These are phyloP conservation scores for Nymphalis io DNA, from an alignment of 1,140 invertebrate genomes.

Conservation along the genomic window DNA sequence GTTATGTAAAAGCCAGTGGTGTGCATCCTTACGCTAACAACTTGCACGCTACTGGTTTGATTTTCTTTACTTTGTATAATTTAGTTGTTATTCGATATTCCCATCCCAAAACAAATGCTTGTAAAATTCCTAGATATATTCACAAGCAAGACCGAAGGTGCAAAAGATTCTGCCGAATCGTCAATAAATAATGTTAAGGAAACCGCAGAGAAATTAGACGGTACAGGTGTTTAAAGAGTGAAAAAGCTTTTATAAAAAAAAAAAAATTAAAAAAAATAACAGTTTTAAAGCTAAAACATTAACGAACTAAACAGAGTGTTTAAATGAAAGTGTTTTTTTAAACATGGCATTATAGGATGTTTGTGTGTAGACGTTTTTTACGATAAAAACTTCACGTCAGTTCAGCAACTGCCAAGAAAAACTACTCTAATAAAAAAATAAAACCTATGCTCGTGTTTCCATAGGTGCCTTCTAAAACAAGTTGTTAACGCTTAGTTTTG, in stretches of 20 bases:
- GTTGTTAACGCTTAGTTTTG: too few species aligned
- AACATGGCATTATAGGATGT: too few species aligned
- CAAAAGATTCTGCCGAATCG: slow-evolving; percentile 30
- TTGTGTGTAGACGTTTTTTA: too few species aligned
- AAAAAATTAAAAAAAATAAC: neutral
- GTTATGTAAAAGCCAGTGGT: neutral
- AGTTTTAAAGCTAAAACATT: neutral
- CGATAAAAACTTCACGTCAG: too few species aligned
- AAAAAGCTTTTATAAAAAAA: slow-evolving; percentile 14
- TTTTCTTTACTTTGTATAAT: neutral
- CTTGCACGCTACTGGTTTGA: too few species aligned
- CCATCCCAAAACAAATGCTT: neutral
- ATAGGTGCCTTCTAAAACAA: too few species aligned
- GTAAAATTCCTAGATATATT: slow-evolving; percentile 44
- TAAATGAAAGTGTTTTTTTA: too few species aligned
- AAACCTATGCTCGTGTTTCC: too few species aligned
- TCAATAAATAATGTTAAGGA: slow-evolving; percentile 45
- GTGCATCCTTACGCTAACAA: too few species aligned
- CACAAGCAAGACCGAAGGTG: slow-evolving; percentile 35
- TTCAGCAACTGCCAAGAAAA: too few species aligned
- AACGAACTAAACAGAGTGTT: neutral
- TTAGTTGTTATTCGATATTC: neutral
- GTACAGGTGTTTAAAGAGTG: slow-evolving; percentile 23
- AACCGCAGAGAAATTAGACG: slow-evolving; percentile 31
- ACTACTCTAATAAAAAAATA: too few species aligned